phyloP scores from a whole-genome alignment of 2,113 vertebrate species.

The Epinephelus cyanopodus region DNA sequence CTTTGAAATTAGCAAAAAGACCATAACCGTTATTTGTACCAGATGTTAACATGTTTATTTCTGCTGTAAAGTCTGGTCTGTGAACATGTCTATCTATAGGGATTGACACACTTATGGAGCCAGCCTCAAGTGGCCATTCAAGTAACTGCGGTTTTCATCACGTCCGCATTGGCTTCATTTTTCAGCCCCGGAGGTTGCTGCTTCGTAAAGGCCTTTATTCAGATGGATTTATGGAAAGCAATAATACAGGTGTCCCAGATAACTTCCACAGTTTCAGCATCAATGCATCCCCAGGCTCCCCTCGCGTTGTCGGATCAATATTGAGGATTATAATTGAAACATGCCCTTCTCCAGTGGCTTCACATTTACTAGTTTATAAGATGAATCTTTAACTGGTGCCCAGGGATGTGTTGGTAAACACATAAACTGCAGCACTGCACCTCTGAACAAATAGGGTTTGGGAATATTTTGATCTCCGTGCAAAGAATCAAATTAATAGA shows the following conservation, averaged over 20 bases:
- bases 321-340: not conserved
- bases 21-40: too few relatives aligned
- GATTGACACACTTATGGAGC: too few relatives aligned
- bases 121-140: too few relatives aligned
- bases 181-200: too few relatives aligned
- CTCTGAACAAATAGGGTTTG: constrained; percentile 20
- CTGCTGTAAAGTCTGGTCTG: too few relatives aligned
- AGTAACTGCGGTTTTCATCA: too few relatives aligned
- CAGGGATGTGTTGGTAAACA: constrained; percentile 8
- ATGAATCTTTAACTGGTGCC: constrained; percentile 14
- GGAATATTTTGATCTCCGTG: constrained; percentile 8
- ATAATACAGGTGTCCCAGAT: not conserved
- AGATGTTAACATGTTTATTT: too few relatives aligned
- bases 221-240: not conserved
- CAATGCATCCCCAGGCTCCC: not conserved
- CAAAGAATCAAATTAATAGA: constrained; percentile 14
- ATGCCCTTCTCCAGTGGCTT: not conserved
- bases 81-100: too few relatives aligned
- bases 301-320: not conserved
- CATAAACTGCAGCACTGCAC: not conserved
- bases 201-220: too few relatives aligned
- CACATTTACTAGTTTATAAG: not conserved
- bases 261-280: not conserved
- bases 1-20: too few relatives aligned
- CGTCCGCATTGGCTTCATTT: too few relatives aligned